Conservation (phyloP, 2,888 invertebrate species). For the Epirrhoe alternata region DNA sequence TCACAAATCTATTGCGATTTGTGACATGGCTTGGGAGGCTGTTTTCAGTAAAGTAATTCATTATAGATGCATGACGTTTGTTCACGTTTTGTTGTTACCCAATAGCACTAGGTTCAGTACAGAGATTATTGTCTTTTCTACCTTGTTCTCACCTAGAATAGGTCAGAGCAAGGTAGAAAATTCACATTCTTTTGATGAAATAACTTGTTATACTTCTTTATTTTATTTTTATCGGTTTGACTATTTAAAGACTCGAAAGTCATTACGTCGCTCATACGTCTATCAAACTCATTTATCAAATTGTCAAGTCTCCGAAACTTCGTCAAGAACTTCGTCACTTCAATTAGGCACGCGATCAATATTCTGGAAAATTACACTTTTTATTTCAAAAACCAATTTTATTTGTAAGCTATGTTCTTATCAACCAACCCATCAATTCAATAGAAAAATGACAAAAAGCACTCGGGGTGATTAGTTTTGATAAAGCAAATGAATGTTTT, state of each 20-base stretch:
- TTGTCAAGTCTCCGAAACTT: constrained; percentile 4
- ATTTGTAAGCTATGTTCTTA: constrained; percentile 14
- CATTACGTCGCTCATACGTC: not conserved
- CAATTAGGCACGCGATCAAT: constrained; percentile 16
- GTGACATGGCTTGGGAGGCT: too few relatives aligned
- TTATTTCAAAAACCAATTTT: constrained; percentile 31
- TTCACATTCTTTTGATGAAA: too few relatives aligned
- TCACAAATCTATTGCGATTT: too few relatives aligned
- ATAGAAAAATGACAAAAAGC: constrained; percentile 54
- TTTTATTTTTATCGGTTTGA: not conserved
- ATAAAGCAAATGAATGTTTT: constrained; percentile 21
- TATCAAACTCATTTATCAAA: constrained; percentile 2
- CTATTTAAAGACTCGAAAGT: not conserved
- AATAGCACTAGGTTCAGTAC: too few relatives aligned
- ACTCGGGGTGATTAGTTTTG: constrained; percentile 55
- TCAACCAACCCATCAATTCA: constrained; percentile 48
- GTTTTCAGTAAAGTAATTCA: too few relatives aligned
- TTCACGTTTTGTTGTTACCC: too few relatives aligned
- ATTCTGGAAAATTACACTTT: constrained; percentile 37
- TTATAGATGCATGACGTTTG: too few relatives aligned
- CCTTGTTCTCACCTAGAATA: too few relatives aligned
- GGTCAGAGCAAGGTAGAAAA: too few relatives aligned
- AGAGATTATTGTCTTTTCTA: too few relatives aligned
- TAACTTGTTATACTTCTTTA: not conserved
- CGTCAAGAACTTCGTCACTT: constrained; percentile 8